Conservation (phyloP, 1,140 invertebrate genomes). For the Hyles vespertilio region DNA sequence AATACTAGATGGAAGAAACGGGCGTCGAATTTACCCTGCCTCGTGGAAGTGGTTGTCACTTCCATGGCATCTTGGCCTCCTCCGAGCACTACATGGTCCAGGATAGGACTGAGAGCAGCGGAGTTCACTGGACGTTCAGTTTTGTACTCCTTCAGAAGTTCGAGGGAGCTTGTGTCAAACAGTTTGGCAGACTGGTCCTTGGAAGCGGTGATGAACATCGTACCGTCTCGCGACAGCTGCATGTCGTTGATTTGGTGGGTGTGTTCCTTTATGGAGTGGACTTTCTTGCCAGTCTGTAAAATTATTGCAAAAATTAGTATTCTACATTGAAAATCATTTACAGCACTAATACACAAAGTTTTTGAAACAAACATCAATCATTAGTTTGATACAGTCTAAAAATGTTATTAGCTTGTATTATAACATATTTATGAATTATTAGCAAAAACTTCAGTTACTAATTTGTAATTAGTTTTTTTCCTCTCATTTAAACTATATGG, state of each 20-base stretch:
- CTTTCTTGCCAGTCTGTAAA: slow-evolving; percentile 85
- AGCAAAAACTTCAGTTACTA: no score
- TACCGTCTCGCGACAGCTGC: slow-evolving; percentile 94
- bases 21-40: slow-evolving; percentile 98
- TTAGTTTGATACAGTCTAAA: no score
- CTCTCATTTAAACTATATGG: no score
- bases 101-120: slow-evolving; percentile 94
- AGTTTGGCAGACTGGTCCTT: slow-evolving; percentile 96
- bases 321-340: no score
- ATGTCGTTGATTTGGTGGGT: slow-evolving; percentile 94
- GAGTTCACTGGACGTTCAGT: slow-evolving; percentile 98
- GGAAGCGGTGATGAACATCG: slow-evolving; percentile 97
- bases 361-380: no score
- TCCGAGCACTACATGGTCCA: slow-evolving; percentile 96
- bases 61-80: slow-evolving; percentile 99
- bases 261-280: slow-evolving; percentile 88
- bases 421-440: no score
- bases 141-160: slow-evolving; percentile 95
- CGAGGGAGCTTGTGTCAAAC: slow-evolving; percentile 91
- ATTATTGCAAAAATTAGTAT: neutral
- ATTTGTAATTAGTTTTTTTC: no score
- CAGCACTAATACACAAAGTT: no score
- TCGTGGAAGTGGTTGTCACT: slow-evolving; percentile 97
- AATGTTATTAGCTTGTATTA: no score
- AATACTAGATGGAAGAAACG: slow-evolving; percentile 99